Conservation (phyloP, 2,113 vertebrate genomes). For the Trochalopteron elliotii region DNA sequence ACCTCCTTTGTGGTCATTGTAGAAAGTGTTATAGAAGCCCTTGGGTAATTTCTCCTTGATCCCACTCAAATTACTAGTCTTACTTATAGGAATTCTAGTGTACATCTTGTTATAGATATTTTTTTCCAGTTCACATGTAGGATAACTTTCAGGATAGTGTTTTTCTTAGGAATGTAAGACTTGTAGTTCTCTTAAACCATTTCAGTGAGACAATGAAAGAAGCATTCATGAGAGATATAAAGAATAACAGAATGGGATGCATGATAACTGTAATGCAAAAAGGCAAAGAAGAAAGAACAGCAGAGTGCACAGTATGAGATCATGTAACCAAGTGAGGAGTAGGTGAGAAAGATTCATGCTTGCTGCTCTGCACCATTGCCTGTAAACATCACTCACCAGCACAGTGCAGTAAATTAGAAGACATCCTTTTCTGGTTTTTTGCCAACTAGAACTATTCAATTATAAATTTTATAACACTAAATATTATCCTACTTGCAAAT, state of each 20-base stretch:
- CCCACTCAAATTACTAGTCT: not conserved
- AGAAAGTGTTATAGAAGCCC: not conserved
- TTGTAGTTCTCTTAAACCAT: not conserved
- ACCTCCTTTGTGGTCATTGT: not conserved
- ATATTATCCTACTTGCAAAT: slow-evolving; percentile 49
- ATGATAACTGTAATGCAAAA: not conserved
- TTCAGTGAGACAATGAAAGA: not conserved
- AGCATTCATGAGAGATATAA: not conserved
- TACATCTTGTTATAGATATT: not conserved
- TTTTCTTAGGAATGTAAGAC: not conserved
- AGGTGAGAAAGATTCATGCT: slow-evolving; percentile 7
- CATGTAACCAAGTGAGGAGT: not conserved
- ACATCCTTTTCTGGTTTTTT: not conserved
- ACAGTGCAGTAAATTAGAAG: not conserved
- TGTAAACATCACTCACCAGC: not conserved
- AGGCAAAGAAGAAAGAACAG: not conserved
- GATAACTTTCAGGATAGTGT: not conserved
- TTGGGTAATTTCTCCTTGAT: not conserved
- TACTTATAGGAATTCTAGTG: not conserved
- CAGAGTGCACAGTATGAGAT: not conserved
- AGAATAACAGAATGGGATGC: not conserved
- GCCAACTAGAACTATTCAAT: slow-evolving; percentile 15
- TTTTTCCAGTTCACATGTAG: not conserved
- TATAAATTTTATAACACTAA: slow-evolving; percentile 27
- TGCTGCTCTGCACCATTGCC: not conserved